Evolutionary conservation across 1,140 invertebrate species (phyloP).

Genomic region (Melanaphis sacchari): DNA sequence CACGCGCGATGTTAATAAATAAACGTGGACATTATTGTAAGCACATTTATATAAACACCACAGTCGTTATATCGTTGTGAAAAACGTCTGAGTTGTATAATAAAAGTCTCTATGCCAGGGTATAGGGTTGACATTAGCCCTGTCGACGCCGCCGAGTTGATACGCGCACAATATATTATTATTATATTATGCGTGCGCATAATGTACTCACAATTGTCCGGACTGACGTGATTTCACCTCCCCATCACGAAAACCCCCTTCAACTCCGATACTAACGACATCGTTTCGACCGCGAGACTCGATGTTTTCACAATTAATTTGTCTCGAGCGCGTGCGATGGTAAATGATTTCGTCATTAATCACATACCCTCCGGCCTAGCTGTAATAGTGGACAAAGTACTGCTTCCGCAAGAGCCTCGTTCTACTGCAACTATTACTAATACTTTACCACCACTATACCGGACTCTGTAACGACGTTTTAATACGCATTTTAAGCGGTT

Average conservation of each 20-base stretch:
- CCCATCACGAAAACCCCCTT: not conserved
- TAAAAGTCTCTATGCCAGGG: not conserved
- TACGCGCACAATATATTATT: not conserved
- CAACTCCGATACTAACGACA: not conserved
- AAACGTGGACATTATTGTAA: not conserved
- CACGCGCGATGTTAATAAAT: conserved; percentile 47
- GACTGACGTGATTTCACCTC: not conserved
- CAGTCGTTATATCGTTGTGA: not conserved
- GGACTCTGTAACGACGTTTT: not conserved
- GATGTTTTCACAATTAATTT: conserved; percentile 18
- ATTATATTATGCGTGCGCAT: not conserved
- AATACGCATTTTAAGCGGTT: not conserved
- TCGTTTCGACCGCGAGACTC: not conserved
- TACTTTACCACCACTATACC: not conserved
- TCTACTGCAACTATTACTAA: not conserved
- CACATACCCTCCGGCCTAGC: not conserved
- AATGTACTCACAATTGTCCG: not conserved
- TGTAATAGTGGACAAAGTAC: conserved; percentile 16
- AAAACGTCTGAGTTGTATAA: conserved; percentile 3
- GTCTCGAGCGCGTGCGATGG: not conserved
- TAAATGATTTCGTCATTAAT: conserved; percentile 35
- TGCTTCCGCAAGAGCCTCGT: not conserved
- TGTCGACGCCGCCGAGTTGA: not conserved
- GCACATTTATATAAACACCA: conserved; percentile 9
- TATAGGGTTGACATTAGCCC: not conserved